phyloP scores from a whole-genome alignment of 2,888 invertebrate species.

The Trissolcus japonicus region DNA sequence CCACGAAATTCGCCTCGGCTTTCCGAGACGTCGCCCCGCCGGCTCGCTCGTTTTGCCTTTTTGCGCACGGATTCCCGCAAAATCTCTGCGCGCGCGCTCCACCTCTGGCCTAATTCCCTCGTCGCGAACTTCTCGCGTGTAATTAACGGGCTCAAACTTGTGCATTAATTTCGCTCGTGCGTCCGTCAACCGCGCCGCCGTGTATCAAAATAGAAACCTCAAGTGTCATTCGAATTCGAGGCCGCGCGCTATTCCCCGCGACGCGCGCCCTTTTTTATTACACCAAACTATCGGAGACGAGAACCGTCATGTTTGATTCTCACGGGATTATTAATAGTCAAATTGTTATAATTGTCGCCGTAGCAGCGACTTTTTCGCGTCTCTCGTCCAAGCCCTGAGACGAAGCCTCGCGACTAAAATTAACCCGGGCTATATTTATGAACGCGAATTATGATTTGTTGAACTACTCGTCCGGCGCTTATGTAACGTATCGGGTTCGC shows the following conservation, averaged over 20 bases:
- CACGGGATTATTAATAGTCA: constrained; percentile 11
- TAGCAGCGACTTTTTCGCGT: too few species aligned
- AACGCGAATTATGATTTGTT: constrained; percentile 39
- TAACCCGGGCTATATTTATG: constrained; percentile 27
- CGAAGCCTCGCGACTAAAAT: constrained; percentile 23
- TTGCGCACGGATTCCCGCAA: constrained; percentile 30
- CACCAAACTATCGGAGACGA: background rate
- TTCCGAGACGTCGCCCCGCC: constrained; percentile 30
- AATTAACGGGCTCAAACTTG: constrained; percentile 53
- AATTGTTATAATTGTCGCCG: constrained; percentile 21
- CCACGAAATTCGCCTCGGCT: constrained; percentile 59
- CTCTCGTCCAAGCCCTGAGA: background rate
- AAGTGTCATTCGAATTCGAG: constrained; percentile 39
- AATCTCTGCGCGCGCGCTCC: constrained; percentile 36
- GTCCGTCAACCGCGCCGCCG: constrained; percentile 44
- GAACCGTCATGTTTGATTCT: background rate
- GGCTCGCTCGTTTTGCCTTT: constrained; percentile 36
- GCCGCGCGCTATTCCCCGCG: constrained; percentile 11
- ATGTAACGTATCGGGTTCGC: background rate
- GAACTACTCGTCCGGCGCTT: constrained; percentile 6
- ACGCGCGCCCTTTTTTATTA: constrained; percentile 18
- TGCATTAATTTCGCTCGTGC: constrained; percentile 54
- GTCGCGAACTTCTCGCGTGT: constrained; percentile 38
- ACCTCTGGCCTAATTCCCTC: constrained; percentile 41
- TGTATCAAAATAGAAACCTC: constrained; percentile 48